Evolutionary conservation across 2,888 invertebrate species (phyloP), one percentile per base, ranked within the genome.

Genomic region (Lymantria monacha): DNA sequence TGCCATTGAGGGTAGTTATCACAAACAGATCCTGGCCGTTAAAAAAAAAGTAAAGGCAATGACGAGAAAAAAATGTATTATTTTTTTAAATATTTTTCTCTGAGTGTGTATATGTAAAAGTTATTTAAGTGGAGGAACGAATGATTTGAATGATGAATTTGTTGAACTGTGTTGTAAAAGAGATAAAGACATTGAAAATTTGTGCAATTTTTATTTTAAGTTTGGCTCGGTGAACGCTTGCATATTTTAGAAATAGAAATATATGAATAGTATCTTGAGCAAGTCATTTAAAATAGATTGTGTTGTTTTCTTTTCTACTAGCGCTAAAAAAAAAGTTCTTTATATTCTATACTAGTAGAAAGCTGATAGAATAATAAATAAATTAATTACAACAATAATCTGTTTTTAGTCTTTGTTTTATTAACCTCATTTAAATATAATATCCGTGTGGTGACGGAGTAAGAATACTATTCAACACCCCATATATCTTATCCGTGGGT

Each of bases 61-160:
- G 61, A 70, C 62, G 68, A 72, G 60, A 74, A 79, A 77, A 72
- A 70, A 14, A 41, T 58, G 74, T 80, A 74, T 82, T 77, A 78
- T 81, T 79, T 74, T 72, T 74, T 56, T 56, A 59, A 57, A 48
- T 53, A 41, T 14, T 9, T 55, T 57, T 58, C 63, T 62, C 61
- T 65, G 58, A 9, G 31, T 45, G 45, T 61, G 65, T 57, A 63
- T 47, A 51, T 13, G 49, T 66, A 70, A n/a, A 38, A 69, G 53
- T 74, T 74, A 66, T 62, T 68, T 72, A 66, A 69, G 69, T 12
- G 9, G 41, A 45, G 61, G 61, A 33, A 47, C 38, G 47, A 41
- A 51, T 47, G 46, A 13, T 41, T 33, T 41, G 13, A 14, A 22
- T 22, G 22, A 22, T n/a, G n/a, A n/a, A n/a, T 7, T 41, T 41